Base-by-base conservation (phyloP, 2,797 vertebrate species). In the Acanthurus leucopareius region DNA sequence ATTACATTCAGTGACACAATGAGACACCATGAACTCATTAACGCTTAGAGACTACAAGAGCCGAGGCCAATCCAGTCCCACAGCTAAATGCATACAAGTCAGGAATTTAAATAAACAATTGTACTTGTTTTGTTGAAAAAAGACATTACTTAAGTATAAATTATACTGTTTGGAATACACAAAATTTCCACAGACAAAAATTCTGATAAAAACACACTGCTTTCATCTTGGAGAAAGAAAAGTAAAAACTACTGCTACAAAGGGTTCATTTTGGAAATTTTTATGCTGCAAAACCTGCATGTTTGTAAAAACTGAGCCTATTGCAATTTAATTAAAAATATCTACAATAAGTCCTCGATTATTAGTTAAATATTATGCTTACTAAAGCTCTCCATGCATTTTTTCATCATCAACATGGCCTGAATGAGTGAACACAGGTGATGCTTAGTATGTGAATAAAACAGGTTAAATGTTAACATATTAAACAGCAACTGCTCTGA, bases 1-100 rank as follows among this genome's bases (percentile, higher is more conserved):
- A 71, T 83, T 74, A 57, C 40, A 65, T 67, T 76, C 64, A 77
- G 35, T 71, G 67, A 47, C 63, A 68, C 3, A 2, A 69, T 73
- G 60, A 76, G 58, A 78, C 53, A 77, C 20, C 16, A 35, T 54
- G 19, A 71, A 69, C 76, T 71, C 59, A 40, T 77, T 51, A 56
- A 73, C 68, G 57, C 22, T 54, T 44, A 22, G 73, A 71, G 54
- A 53, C 22, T 15, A 25, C 25, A 69, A 25, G n/a, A 61, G 7
- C 10, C 8, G 58, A 28, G 20, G 54, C 19, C 22, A 20, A 17
- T 35, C 13, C 6, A 20, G 51, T 11, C n/a, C 47, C 60, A 52
- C 35, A 56, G 20, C 35, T 35, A 25, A 22, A 68, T 20, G 48
- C 54, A 56, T 52, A 32, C 25, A 40, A 22, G 35, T 25, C 19